Evolutionary conservation across 2,113 vertebrate species (phyloP).

Genomic region (Daubentonia madagascariensis): DNA sequence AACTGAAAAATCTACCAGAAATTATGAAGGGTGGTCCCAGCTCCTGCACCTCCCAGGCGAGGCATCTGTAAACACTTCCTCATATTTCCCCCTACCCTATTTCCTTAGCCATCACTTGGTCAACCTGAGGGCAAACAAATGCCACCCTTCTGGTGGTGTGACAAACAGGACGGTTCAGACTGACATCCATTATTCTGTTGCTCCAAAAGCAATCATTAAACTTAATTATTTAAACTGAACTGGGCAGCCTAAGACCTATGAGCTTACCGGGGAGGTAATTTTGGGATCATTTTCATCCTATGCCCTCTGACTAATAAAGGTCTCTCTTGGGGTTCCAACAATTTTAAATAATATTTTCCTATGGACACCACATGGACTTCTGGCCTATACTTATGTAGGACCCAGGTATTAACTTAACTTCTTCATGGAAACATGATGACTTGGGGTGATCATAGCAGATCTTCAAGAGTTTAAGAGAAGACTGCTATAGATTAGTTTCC

Average conservation of each 20-base stretch:
- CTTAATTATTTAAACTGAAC: background rate
- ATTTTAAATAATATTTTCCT: background rate
- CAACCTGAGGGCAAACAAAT: background rate
- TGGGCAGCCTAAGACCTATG: background rate
- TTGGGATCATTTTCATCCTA: background rate
- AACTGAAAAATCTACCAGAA: background rate
- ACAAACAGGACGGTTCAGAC: rapidly evolving
- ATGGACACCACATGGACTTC: too few species aligned
- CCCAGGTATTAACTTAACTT: background rate
- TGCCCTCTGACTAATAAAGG: background rate
- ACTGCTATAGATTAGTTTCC: background rate
- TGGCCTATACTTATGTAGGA: background rate
- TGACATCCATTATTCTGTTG: too few species aligned
- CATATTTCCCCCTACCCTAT: background rate
- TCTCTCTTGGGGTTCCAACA: background rate
- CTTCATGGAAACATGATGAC: background rate
- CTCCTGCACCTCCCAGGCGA: background rate
- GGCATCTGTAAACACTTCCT: background rate
- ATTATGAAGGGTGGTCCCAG: rapidly evolving
- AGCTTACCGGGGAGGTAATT: background rate
- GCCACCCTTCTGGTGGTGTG: background rate
- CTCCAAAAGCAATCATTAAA: background rate
- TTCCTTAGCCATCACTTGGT: background rate
- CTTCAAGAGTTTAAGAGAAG: background rate
- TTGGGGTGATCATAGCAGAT: background rate